phyloP scores from a whole-genome alignment of 2,797 vertebrate genomes.

The Babyrousa celebensis region DNA sequence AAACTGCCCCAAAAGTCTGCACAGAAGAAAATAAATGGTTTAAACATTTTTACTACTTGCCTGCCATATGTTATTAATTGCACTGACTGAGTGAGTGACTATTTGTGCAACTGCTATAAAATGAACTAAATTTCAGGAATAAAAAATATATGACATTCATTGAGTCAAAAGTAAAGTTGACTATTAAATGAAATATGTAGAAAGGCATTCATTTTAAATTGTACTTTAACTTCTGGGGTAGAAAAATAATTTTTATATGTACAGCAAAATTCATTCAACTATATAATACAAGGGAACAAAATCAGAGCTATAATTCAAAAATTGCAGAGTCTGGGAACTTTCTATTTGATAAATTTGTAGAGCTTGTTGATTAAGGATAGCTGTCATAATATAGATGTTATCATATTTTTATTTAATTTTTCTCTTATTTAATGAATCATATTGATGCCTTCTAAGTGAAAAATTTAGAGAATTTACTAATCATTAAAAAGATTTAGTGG shows the following conservation, averaged over 20 bases:
- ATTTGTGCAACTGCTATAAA: slow-evolving; percentile 69
- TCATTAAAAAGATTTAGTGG: not conserved
- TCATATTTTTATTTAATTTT: not conserved
- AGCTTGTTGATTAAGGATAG: not conserved
- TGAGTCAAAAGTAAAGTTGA: slow-evolving; percentile 72
- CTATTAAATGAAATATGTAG: slow-evolving; percentile 75
- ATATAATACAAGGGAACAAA: slow-evolving; percentile 60
- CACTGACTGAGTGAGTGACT: slow-evolving; percentile 71
- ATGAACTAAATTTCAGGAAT: slow-evolving; percentile 76
- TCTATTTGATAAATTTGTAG: slow-evolving; percentile 31
- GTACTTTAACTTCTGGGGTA: slow-evolving; percentile 63
- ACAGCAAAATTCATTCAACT: slow-evolving; percentile 66
- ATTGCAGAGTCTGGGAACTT: slow-evolving; percentile 2
- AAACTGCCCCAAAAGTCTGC: slow-evolving; percentile 44
- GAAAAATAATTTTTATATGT: slow-evolving; percentile 80
- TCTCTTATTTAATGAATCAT: not conserved
- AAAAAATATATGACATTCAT: slow-evolving; percentile 75
- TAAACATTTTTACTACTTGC: slow-evolving; percentile 74
- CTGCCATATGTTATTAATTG: slow-evolving; percentile 83
- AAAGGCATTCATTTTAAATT: slow-evolving; percentile 70
- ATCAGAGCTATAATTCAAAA: slow-evolving; percentile 67
- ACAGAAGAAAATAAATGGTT: slow-evolving; percentile 80
- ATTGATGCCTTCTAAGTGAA: not conserved
- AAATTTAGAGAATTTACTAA: not conserved
- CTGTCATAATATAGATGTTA: not conserved